Evolutionary conservation across 37 sponge, comb jelly and placozoan genomes (phyloP).

Genomic region (Spongilla lacustris): DNA sequence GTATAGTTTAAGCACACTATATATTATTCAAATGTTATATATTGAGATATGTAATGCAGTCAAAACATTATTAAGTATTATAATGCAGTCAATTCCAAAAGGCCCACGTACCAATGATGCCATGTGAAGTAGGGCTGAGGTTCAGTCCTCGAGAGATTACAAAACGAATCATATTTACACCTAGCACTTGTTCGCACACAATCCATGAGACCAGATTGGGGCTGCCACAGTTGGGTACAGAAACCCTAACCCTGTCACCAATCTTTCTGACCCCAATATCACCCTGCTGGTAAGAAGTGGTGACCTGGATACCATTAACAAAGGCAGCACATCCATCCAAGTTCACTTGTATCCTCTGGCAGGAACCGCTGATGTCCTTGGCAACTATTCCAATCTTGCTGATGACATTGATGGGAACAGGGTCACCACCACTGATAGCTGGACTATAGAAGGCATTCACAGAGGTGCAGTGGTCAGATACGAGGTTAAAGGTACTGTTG

Average conservation of each 20-base stretch:
- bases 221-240: conserved; percentile 56
- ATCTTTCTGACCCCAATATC: conserved; percentile 19
- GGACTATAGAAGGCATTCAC: conserved; percentile 55
- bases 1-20: too few relatives aligned
- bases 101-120: conserved; percentile 38
- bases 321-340: conserved; percentile 1
- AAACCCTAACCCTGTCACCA: conserved; percentile 22
- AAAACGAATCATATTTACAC: conserved; percentile 25
- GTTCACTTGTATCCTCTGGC: background rate
- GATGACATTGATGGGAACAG: conserved; percentile 25
- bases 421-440: background rate
- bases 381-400: conserved; percentile 28
- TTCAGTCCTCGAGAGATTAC: conserved; percentile 42
- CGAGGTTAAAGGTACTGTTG: conserved; percentile 16
- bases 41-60: too few relatives aligned
- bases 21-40: too few relatives aligned
- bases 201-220: conserved; percentile 52
- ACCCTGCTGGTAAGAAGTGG: background rate
- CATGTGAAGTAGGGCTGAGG: conserved; percentile 56
- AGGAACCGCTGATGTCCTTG: conserved; percentile 13
- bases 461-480: conserved; percentile 64
- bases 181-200: conserved; percentile 4
- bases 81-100: too few relatives aligned
- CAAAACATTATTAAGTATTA: too few relatives aligned
- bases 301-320: background rate